phyloP scores from a whole-genome alignment of 2,888 invertebrate species.

The Atherix ibis region DNA sequence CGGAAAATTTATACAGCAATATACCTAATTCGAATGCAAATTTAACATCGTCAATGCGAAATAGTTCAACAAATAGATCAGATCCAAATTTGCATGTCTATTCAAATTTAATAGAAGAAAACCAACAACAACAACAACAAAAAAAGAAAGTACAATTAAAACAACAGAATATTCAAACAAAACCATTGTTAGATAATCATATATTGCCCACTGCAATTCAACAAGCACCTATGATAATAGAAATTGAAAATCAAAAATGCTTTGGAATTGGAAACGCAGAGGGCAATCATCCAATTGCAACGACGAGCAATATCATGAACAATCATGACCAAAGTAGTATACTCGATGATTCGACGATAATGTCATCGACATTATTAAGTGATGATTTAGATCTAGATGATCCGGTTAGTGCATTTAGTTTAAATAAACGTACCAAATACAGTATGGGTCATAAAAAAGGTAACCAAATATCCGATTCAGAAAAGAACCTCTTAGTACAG shows the following conservation, averaged over 20 bases:
- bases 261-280: too few species aligned
- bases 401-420: slow-evolving; percentile 29
- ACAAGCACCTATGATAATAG: too few species aligned
- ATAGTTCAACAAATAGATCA: slow-evolving; percentile 8
- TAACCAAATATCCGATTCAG: background rate
- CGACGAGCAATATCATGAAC: slow-evolving; percentile 1
- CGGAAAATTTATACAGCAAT: slow-evolving; percentile 32
- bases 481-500: background rate
- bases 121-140: slow-evolving; percentile 12
- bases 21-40: slow-evolving; percentile 21
- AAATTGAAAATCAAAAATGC: too few species aligned
- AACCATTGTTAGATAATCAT: background rate
- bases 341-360: slow-evolving; percentile 11
- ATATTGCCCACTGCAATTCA: slow-evolving; percentile 6
- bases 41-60: slow-evolving; percentile 5
- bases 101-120: slow-evolving; percentile 30
- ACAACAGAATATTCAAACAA: background rate
- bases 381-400: slow-evolving; percentile 33
- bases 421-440: slow-evolving; percentile 14
- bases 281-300: background rate
- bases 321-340: slow-evolving; percentile 4
- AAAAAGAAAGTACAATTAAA: slow-evolving; percentile 2
- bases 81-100: slow-evolving; percentile 26
- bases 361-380: slow-evolving; percentile 27
- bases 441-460: slow-evolving; percentile 1